phyloP scores from a whole-genome alignment of 1,140 invertebrate genomes.

The Penaeus indicus region DNA sequence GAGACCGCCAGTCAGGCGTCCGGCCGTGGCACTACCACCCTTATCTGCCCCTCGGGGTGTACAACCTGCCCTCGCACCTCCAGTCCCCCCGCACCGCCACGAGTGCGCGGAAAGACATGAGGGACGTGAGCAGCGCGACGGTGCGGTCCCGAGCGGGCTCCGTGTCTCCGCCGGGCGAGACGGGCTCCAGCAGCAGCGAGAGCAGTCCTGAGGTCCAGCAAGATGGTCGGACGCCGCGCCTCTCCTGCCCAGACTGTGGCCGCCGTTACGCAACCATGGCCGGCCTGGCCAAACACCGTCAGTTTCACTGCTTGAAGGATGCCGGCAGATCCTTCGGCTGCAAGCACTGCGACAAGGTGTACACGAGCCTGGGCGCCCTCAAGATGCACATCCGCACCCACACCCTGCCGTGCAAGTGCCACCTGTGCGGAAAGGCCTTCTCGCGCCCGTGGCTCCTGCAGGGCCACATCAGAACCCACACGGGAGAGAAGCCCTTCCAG shows the following conservation, averaged over 20 bases:
- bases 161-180: conserved; percentile 51
- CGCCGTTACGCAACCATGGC: conserved; percentile 97
- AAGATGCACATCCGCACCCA: conserved; percentile 86
- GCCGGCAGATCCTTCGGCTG: conserved; percentile 40
- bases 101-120: not conserved
- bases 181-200: conserved; percentile 59
- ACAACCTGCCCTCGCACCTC: conserved; percentile 42
- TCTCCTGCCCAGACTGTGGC: conserved; percentile 85
- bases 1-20: conserved; percentile 41
- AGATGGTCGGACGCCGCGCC: conserved; percentile 38
- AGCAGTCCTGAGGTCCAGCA: conserved; percentile 51
- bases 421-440: conserved; percentile 53
- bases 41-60: conserved; percentile 49
- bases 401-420: conserved; percentile 96
- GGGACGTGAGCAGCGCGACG: conserved; percentile 8
- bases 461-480: conserved; percentile 60
- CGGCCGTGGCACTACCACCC: conserved; percentile 52
- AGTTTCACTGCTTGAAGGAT: conserved; percentile 84
- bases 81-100: conserved; percentile 32
- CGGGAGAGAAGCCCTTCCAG: conserved; percentile 60
- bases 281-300: conserved; percentile 93
- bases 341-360: conserved; percentile 59
- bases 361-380: conserved; percentile 55
- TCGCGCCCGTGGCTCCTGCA: conserved; percentile 57
- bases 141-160: conserved; percentile 32